Percentiles rank a stretch among this genome's conserved stretches.
phyloP scores from a whole-genome alignment of 2,113 vertebrate species.

The Loxodonta africana region DNA sequence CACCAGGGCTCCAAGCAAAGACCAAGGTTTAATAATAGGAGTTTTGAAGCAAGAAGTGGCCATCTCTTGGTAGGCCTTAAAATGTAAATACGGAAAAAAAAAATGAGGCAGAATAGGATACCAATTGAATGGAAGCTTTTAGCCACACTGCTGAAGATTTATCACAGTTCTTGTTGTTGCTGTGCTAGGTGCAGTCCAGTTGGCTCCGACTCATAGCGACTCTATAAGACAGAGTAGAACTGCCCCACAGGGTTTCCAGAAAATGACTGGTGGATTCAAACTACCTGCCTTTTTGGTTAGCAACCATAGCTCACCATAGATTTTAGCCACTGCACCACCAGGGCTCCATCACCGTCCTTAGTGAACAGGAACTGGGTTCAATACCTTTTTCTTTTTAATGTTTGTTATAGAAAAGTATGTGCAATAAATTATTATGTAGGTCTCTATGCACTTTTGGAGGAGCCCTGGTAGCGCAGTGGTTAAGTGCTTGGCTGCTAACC shows the following conservation, averaged over 20 bases:
- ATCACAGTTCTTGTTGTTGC: not conserved
- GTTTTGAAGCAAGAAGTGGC: not conserved
- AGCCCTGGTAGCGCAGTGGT: too few species aligned
- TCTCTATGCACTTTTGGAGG: not conserved
- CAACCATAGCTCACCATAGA: too few species aligned
- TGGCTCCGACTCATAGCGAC: too few species aligned
- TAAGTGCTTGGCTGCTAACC: too few species aligned
- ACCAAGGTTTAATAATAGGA: not conserved
- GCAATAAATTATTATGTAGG: not conserved
- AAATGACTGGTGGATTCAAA: too few species aligned
- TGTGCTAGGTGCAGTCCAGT: too few species aligned
- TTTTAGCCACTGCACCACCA: too few species aligned
- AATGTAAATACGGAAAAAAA: not conserved
- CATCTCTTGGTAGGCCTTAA: not conserved
- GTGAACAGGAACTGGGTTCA: not conserved
- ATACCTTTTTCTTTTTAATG: not conserved
- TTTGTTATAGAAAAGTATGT: not conserved
- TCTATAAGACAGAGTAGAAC: too few species aligned
- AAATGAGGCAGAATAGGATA: not conserved
- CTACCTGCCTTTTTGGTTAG: too few species aligned
- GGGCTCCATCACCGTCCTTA: not conserved
- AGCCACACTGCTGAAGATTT: not conserved
- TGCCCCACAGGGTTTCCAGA: too few species aligned
- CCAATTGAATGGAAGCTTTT: rapidly evolving
- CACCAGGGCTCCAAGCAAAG: not conserved